Percentiles rank a stretch among this genome's conserved stretches.
Conservation (phyloP, 2,888 invertebrate genomes). For the Nowickia ferox region DNA sequence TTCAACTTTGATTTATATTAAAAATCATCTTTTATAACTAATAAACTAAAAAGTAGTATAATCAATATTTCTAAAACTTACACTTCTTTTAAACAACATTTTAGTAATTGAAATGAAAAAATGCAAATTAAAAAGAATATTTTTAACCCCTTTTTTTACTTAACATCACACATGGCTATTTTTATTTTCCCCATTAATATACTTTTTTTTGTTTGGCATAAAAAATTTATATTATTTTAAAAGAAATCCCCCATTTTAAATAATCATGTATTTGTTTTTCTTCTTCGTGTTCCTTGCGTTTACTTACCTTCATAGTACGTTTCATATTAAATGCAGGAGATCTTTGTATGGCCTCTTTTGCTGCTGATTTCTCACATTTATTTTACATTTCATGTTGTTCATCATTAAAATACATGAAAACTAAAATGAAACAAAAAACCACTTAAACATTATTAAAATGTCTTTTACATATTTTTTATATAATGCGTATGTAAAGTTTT, state of each 20-base stretch:
- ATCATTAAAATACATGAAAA: conserved; percentile 41
- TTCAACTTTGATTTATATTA: no score
- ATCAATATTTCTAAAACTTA: no score
- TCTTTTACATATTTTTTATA: not conserved
- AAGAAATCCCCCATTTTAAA: not conserved
- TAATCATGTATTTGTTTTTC: not conserved
- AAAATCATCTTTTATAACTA: no score
- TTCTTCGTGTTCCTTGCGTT: not conserved
- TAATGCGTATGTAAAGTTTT: not conserved
- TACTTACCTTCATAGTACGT: conserved; percentile 58
- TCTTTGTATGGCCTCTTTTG: conserved; percentile 30
- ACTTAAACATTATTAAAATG: not conserved
- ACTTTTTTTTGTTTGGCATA: not conserved
- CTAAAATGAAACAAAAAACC: conserved; percentile 4
- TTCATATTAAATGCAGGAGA: conserved; percentile 36
- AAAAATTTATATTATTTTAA: not conserved
- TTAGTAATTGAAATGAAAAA: not conserved
- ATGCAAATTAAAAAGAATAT: not conserved
- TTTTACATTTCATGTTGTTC: conserved; percentile 46
- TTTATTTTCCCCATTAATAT: not conserved
- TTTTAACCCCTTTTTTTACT: not conserved
- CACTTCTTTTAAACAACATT: not conserved
- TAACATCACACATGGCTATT: not conserved
- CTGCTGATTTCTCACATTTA: conserved; percentile 11
- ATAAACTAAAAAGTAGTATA: no score